These are phyloP conservation scores for Linepithema humile DNA, from an alignment of 1,140 invertebrate genomes.

Conservation along the genomic window DNA sequence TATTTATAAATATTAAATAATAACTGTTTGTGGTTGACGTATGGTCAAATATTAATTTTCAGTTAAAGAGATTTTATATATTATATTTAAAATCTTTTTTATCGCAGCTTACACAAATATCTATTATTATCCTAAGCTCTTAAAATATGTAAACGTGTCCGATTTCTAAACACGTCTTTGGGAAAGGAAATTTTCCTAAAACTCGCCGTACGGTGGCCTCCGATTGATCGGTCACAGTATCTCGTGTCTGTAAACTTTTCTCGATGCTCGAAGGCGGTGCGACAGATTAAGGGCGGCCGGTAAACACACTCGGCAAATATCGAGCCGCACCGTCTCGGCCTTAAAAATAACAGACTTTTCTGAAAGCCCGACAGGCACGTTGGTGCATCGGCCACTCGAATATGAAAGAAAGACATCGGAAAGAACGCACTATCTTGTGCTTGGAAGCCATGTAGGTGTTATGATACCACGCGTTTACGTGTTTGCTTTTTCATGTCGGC, in stretches of 20 bases:
- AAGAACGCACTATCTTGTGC: conserved; percentile 33
- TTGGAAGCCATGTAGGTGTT: conserved; percentile 41
- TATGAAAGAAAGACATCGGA: conserved; percentile 54
- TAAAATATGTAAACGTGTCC: neutral
- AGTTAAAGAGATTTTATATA: too few relatives aligned
- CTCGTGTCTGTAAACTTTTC: conserved; percentile 40
- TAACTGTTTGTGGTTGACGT: too few relatives aligned
- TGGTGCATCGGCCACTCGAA: conserved; percentile 62
- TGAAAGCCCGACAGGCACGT: conserved; percentile 64
- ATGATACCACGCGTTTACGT: conserved; percentile 64
- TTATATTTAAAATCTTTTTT: neutral
- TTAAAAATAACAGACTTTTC: conserved; percentile 72
- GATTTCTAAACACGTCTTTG: neutral
- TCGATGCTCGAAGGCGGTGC: conserved; percentile 22
- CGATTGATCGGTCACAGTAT: conserved; percentile 28
- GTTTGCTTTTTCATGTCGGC: conserved; percentile 64
- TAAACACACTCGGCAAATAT: conserved; percentile 72
- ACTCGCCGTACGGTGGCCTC: neutral
- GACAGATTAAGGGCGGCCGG: conserved; percentile 68
- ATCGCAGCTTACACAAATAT: neutral
- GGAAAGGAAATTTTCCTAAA: conserved; percentile 11
- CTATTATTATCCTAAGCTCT: neutral
- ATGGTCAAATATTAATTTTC: too few relatives aligned
- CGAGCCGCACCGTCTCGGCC: conserved; percentile 33
- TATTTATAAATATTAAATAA: too few relatives aligned